Base-by-base conservation (phyloP, 2,888 invertebrate genomes). In the Agrotis exclamationis region DNA sequence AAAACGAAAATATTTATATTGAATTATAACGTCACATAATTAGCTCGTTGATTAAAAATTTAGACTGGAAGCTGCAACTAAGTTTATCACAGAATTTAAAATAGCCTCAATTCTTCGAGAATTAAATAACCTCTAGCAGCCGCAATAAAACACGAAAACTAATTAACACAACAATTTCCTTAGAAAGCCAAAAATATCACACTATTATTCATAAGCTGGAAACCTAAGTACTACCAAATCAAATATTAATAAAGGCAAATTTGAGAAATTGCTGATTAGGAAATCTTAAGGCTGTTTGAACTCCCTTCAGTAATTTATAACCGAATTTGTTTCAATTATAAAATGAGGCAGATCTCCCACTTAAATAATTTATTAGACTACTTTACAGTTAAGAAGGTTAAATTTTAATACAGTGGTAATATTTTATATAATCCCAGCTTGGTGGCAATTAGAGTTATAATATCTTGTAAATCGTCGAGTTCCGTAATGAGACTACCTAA, bases 301-400 rank as follows among this genome's bases (percentile, higher is more conserved):
- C 66, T 79, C 39, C 45, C 58, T 73, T 57, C 54, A 67, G 73
- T 77, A 82, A 78, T 82, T 80, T 66, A 63, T 80, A 79, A 80
- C 74, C 79, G 74, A 79, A 79, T 79, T 79, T 82, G 79, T 82
- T 79, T 82, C 79, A 79, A 82, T 79, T 82, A 79, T 59, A 64
- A 74, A 79, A 73, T 69, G 68, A 79, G 68, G 68, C 74, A 48
- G 51, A 69, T 79, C 48, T 82, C 56, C 51, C 63, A 62, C 68
- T 57, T 69, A 82, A 73, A 79, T 82, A 79, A 47, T 79, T 79
- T 73, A 82, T 69, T 73, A 69, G 74, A 48, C 74, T 73, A 68
- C 63, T 72, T 65, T 39, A 53, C 48, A 56, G 63, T 58, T 59
- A 14, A n/a, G 39, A 7, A 6, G 18, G 53, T 5, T 20, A 28